Base-by-base conservation (phyloP, 2,113 vertebrate species). In the Athene noctua region DNA sequence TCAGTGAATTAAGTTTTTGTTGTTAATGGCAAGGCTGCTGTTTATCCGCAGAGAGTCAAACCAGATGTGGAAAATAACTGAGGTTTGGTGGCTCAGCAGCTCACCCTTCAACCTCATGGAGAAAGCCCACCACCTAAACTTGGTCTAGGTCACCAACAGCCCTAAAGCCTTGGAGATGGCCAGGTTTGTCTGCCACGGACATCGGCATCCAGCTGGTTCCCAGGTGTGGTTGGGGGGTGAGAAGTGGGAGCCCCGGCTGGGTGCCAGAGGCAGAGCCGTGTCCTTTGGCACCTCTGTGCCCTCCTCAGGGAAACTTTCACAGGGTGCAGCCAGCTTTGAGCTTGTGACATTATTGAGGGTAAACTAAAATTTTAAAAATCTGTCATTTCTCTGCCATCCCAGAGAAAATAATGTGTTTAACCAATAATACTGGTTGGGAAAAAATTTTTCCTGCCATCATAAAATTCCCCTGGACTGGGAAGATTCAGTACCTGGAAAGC, bases 1-100 rank as follows among this genome's bases (percentile, higher is more conserved):
- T 97, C 92, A 95, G 93, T 96, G 97, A 98, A 98, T 98, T 98
- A 98, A 92, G 86, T 97, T 98, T 97, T 97, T 98, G 98, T 98
- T 98, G 96, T 97, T 98, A 96, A 98, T 98, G 98, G 98, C 97
- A 98, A 84, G 93, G 88, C 87, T 96, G 95, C 94, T 97, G 96
- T 98, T 98, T 98, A 97, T 98, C 97, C 96, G 97, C 88, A 85
- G 79, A 97, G 96, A 98, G 96, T 97, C 97, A 97, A 98, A 98
- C 97, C 97, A 98, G 97, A 98, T 98, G 98, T 98, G 96, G 94
- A 88, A 83, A 90, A 94, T 95, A 97, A 96, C 89, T 70, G 94
- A 90, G 93, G 80, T 90, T 92, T 87, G 40, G 73, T 87, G 93
- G 90, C 90, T 97, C 93, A 68, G 93, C 95, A 95, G 89, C 90